Evolutionary conservation across 2,888 invertebrate genomes (phyloP).

Genomic region (Leptopilina myrica): DNA sequence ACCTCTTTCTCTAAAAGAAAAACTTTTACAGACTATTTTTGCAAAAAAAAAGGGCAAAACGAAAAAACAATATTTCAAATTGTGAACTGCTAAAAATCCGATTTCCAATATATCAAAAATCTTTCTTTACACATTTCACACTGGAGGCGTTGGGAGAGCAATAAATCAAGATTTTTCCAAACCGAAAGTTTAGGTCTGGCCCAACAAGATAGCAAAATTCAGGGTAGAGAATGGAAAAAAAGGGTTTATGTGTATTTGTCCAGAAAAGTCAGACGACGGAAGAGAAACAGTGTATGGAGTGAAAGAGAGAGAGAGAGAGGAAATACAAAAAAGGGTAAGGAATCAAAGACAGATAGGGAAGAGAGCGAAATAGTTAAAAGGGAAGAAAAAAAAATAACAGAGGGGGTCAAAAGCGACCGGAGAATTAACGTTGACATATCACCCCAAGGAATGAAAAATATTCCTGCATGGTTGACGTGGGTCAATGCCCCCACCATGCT

Average conservation of each 20-base stretch:
- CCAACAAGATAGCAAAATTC: conserved; percentile 38
- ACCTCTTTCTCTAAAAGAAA: too few relatives aligned
- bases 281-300: conserved; percentile 41
- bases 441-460: conserved; percentile 60
- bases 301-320: conserved; percentile 34
- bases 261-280: conserved; percentile 34
- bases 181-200: conserved; percentile 27
- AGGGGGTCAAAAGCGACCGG: conserved; percentile 41
- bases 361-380: too few relatives aligned
- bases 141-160: neutral
- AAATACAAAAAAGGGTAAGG: conserved; percentile 21
- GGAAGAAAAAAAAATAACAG: conserved; percentile 6
- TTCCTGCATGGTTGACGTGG: conserved; percentile 69
- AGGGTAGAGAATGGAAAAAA: conserved; percentile 43
- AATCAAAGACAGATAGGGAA: too few relatives aligned
- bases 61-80: neutral
- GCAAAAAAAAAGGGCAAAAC: too few relatives aligned
- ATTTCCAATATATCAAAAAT: conserved; percentile 19
- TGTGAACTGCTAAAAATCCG: neutral
- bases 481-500: conserved; percentile 69
- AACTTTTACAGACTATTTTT: too few relatives aligned
- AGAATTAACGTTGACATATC: conserved; percentile 68
- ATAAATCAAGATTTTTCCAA: conserved; percentile 15
- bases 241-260: conserved; percentile 32
- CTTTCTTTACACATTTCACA: conserved; percentile 11